Percentiles rank a stretch among this genome's conserved stretches.
Conservation (phyloP, 2,888 invertebrate species). For the Polydrusus pterygomalis region DNA sequence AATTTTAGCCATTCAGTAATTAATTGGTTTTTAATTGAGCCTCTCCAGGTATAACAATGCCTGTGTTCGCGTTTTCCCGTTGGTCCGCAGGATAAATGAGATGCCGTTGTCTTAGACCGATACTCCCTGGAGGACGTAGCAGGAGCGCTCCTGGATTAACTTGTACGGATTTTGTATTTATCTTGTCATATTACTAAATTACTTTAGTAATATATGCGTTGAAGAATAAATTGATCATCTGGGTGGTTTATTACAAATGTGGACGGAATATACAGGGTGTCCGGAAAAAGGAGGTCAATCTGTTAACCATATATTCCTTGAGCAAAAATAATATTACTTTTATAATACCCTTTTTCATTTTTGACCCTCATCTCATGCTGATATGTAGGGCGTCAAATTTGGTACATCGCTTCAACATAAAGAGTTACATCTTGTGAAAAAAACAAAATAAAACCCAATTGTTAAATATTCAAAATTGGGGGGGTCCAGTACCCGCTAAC, state of each 20-base stretch:
- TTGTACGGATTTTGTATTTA: conserved; percentile 69
- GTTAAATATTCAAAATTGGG: too few species aligned
- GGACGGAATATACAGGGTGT: background rate
- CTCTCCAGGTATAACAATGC: conserved; percentile 61
- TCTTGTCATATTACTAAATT: conserved; percentile 71
- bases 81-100: conserved; percentile 66
- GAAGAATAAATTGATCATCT: conserved; percentile 44
- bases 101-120: conserved; percentile 68
- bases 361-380: too few species aligned
- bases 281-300: too few species aligned
- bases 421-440: too few species aligned
- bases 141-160: conserved; percentile 66
- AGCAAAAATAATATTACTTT: too few species aligned
- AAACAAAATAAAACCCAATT: too few species aligned
- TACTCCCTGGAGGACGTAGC: conserved; percentile 66
- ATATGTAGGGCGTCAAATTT: too few species aligned
- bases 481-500: too few species aligned
- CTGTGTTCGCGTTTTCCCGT: conserved; percentile 40
- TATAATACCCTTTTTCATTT: too few species aligned
- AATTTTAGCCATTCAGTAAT: conserved; percentile 70
- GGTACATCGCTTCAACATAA: too few species aligned
- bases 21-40: conserved; percentile 71
- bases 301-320: too few species aligned
- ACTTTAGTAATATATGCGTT: conserved; percentile 61
- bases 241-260: conserved; percentile 3